Conservation (phyloP, 2,888 invertebrate genomes). For the Volucella zonaria region DNA sequence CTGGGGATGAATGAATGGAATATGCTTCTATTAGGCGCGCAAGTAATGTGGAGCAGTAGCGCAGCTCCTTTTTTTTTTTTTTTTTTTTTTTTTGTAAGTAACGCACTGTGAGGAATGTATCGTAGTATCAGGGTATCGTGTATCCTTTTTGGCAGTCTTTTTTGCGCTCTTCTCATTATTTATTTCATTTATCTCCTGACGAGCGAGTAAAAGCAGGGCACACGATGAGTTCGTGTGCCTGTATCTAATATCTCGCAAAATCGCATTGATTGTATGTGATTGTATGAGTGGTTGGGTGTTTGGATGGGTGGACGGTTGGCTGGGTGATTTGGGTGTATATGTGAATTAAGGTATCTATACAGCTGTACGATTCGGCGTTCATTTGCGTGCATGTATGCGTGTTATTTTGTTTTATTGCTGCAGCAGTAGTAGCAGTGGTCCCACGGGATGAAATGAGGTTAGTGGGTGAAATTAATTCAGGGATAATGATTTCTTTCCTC, state of each 20-base stretch:
- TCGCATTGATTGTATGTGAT: slow-evolving; percentile 27
- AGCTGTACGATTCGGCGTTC: slow-evolving; percentile 48
- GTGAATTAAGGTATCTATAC: slow-evolving; percentile 16
- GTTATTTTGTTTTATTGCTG: slow-evolving; percentile 68
- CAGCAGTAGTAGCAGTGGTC: slow-evolving; percentile 68
- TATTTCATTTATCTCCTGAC: slow-evolving; percentile 69
- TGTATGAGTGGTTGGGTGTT: too few relatives aligned
- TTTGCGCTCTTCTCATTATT: slow-evolving; percentile 70
- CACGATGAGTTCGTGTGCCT: slow-evolving; percentile 4
- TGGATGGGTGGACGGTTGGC: slow-evolving; percentile 2
- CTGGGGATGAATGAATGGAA: slow-evolving; percentile 73
- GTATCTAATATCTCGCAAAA: slow-evolving; percentile 1
- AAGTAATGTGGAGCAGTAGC: slow-evolving; percentile 71
- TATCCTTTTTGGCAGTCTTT: slow-evolving; percentile 55
- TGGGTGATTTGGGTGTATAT: slow-evolving; percentile 6
- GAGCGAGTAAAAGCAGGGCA: slow-evolving; percentile 37
- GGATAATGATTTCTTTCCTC: slow-evolving; percentile 72
- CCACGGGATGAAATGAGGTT: slow-evolving; percentile 73
- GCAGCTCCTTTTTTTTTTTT: slow-evolving; percentile 42
- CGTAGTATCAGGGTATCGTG: neutral
- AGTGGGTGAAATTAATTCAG: slow-evolving; percentile 74
- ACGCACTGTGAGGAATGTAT: slow-evolving; percentile 28
- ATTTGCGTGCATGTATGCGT: slow-evolving; percentile 32
- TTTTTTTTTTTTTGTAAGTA: slow-evolving; percentile 43
- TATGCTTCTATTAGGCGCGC: slow-evolving; percentile 65